Base-by-base conservation (phyloP, 2,797 vertebrate species). In the Erethizon dorsatum region DNA sequence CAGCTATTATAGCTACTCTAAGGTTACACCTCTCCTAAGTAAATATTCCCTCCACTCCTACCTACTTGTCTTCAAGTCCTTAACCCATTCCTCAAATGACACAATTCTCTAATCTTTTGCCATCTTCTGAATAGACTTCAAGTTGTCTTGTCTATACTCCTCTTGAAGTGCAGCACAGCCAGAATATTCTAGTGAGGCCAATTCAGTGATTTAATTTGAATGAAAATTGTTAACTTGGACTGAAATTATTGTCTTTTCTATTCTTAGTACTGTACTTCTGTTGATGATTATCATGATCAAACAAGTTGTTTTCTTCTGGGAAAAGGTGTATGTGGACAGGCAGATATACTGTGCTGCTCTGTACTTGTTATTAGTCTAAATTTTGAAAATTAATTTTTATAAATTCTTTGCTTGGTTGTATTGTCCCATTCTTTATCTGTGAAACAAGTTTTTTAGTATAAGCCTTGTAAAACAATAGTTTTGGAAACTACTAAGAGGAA, bases 161-260 rank as follows among this genome's bases (percentile, higher is more conserved):
- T 94, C 88, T 65, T 88, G 15, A 79, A 83, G 83, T 24, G 14
- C 3, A 86, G 26, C 59, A 67, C 2, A 84, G 56, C 4, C 12
- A 75, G 22, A 86, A 33, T 82, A 85, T 50, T 47, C 54, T 20
- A 82, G 45, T n/a, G 12, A 86, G 57, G 9, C 31, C 13, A 92
- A 94, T 75, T 90, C 37, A 61, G 13, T 67, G 24, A 92, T 57
- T 79, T 77, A 61, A 89, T 67, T 89, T 78, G 63, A 93, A 91
- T 79, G 87, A 75, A 65, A 31, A 41, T 26, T 78, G 3, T 50
- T 93, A 95, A 78, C 8, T 78, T 71, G 77, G 54, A 15, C 47
- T 33, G 50, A 86, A 12, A 77, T 15, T 37, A 45, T 41, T 3
- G 69, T 15, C 18, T 6, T 84, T 90, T 54, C 87, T 54, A 52